Evolutionary conservation across 1,140 invertebrate genomes (phyloP).

Genomic region (Macrosteles quadrilineatus): DNA sequence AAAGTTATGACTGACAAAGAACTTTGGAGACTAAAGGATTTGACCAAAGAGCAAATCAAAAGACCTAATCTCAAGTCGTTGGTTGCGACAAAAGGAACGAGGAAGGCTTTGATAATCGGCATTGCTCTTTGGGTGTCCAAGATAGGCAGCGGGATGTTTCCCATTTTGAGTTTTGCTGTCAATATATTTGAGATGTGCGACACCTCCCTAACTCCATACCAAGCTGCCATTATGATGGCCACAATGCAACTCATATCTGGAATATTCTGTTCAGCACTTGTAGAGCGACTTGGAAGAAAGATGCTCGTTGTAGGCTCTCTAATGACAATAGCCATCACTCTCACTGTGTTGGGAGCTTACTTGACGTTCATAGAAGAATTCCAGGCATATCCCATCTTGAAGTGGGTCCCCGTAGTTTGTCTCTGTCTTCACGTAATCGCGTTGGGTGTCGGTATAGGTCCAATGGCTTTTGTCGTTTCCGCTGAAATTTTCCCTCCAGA

Average conservation of each 20-base stretch:
- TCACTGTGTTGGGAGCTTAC: constrained; percentile 37
- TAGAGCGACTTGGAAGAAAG: constrained; percentile 61
- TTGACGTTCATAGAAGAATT: constrained; percentile 45
- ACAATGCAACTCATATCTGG: constrained; percentile 56
- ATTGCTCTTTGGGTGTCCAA: constrained; percentile 81
- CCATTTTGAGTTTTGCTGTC: constrained; percentile 83
- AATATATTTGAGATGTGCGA: constrained; percentile 74
- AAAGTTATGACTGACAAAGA: constrained; percentile 50
- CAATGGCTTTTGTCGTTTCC: constrained; percentile 28
- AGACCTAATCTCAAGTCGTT: constrained; percentile 56
- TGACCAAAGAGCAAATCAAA: constrained; percentile 37
- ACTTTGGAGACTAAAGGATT: constrained; percentile 28
- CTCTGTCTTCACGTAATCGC: constrained; percentile 27
- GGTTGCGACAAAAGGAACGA: constrained; percentile 58
- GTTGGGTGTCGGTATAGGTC: constrained; percentile 24
- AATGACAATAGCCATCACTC: constrained; percentile 50
- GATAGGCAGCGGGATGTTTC: constrained; percentile 80
- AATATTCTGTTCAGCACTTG: constrained; percentile 54
- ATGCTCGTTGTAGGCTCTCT: constrained; percentile 57
- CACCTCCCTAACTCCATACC: constrained; percentile 62
- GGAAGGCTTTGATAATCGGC: constrained; percentile 70
- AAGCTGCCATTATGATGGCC: constrained; percentile 75
- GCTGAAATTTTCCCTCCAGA: constrained; percentile 35
- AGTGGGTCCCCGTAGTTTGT: constrained; percentile 37
- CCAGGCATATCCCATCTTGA: constrained; percentile 36